phyloP scores from a whole-genome alignment of 2,113 vertebrate genomes.

The Vidua macroura region DNA sequence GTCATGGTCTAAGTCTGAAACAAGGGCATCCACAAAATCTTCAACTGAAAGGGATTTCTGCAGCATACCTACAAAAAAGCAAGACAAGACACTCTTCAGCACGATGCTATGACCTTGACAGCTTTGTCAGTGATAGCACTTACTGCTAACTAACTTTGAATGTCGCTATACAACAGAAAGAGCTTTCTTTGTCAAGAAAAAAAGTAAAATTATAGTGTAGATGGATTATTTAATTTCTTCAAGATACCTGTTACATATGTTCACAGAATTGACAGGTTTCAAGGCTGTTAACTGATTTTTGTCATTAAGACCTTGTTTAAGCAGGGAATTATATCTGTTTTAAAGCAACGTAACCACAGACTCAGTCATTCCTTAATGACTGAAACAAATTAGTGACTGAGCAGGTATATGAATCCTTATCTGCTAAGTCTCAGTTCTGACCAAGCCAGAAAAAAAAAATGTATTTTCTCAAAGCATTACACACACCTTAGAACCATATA shows the following conservation, averaged over 20 bases:
- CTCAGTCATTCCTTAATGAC: neutral
- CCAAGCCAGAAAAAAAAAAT: neutral
- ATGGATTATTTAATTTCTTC: neutral
- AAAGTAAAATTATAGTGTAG: neutral
- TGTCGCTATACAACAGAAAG: neutral
- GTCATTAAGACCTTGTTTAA: neutral
- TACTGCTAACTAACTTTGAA: neutral
- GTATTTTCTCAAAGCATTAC: neutral
- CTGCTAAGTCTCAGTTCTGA: neutral
- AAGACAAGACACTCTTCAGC: neutral
- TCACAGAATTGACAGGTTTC: neutral
- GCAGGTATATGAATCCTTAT: neutral
- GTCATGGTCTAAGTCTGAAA: slow-evolving; percentile 89
- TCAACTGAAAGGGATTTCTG: slow-evolving; percentile 87
- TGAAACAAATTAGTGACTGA: neutral
- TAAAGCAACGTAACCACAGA: neutral
- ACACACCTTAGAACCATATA: neutral
- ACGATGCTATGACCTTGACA: neutral
- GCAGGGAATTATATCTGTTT: neutral
- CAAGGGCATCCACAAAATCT: slow-evolving; percentile 91
- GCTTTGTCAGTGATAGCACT: neutral
- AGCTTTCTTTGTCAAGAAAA: neutral
- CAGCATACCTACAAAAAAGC: slow-evolving; percentile 85
- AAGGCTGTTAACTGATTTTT: neutral
- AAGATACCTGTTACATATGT: neutral